Conservation (phyloP, 2,113 vertebrate species). For the Lutjanus erythropterus region DNA sequence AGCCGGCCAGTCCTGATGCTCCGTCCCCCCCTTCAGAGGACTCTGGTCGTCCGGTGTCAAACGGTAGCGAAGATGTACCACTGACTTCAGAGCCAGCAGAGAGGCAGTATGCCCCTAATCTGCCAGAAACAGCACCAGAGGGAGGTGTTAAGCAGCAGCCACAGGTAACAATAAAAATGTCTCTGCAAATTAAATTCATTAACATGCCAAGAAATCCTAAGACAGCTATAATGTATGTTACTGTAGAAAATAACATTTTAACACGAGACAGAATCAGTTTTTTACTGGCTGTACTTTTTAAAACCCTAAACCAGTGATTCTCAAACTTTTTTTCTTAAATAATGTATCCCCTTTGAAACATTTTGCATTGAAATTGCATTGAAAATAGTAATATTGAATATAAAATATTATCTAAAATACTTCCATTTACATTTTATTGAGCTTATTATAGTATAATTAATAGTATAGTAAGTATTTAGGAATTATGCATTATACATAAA, state of each 20-base stretch:
- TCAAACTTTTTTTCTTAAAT: too few relatives aligned
- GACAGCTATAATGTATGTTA: not conserved
- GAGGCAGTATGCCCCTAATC: conserved; percentile 37
- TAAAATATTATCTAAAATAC: too few relatives aligned
- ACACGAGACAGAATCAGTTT: not conserved
- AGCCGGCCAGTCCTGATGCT: conserved; percentile 19
- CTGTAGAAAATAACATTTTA: not conserved
- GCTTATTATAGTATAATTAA: too few relatives aligned
- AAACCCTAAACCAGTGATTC: too few relatives aligned
- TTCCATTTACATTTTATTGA: too few relatives aligned
- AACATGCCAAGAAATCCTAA: not conserved
- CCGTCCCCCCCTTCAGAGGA: conserved; percentile 40
- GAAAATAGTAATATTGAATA: too few relatives aligned
- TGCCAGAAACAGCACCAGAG: conserved; percentile 13
- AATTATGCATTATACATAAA: too few relatives aligned
- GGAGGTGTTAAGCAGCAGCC: conserved; percentile 41
- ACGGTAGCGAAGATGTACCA: conserved; percentile 16
- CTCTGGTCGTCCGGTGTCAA: not conserved
- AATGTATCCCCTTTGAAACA: too few relatives aligned
- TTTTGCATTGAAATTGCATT: too few relatives aligned
- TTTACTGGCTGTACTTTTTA: too few relatives aligned
- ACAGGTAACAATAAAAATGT: conserved; percentile 49
- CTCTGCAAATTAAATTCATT: not conserved
- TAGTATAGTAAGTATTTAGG: too few relatives aligned
- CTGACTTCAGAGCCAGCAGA: conserved; percentile 34